Conservation (phyloP, 2,113 vertebrate genomes). For the Poicephalus gulielmi region DNA sequence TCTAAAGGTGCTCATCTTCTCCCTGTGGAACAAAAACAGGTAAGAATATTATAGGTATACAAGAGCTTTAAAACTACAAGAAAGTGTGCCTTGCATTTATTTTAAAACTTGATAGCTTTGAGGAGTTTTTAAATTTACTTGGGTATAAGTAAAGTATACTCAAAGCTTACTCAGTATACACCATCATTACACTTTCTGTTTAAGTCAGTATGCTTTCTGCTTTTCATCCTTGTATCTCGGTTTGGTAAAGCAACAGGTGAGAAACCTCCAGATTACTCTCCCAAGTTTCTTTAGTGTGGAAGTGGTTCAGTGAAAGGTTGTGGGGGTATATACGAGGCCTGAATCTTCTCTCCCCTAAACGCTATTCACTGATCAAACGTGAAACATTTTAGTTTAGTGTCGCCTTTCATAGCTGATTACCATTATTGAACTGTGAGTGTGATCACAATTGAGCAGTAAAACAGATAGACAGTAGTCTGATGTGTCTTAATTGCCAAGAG, state of each 20-base stretch:
- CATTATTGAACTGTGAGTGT: background rate
- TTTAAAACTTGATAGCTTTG: background rate
- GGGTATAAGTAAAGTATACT: background rate
- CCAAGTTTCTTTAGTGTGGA: background rate
- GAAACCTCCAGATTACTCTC: background rate
- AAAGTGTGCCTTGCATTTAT: background rate
- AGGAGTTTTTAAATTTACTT: background rate
- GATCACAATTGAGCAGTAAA: background rate
- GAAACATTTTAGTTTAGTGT: background rate
- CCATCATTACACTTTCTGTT: background rate
- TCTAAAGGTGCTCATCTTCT: background rate
- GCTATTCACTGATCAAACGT: background rate
- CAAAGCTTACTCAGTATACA: background rate
- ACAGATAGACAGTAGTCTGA: background rate
- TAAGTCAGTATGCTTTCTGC: background rate
- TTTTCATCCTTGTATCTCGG: background rate
- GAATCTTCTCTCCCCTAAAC: background rate
- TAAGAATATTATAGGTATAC: background rate
- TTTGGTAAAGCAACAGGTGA: background rate
- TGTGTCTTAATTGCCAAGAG: accelerated
- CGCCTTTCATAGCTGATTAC: background rate
- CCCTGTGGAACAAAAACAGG: background rate
- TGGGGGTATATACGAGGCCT: background rate
- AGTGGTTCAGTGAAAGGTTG: background rate
- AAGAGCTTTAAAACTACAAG: background rate